These are phyloP conservation scores for Sialia sialis DNA, from an alignment of 2,113 vertebrate genomes.

Conservation along the genomic window DNA sequence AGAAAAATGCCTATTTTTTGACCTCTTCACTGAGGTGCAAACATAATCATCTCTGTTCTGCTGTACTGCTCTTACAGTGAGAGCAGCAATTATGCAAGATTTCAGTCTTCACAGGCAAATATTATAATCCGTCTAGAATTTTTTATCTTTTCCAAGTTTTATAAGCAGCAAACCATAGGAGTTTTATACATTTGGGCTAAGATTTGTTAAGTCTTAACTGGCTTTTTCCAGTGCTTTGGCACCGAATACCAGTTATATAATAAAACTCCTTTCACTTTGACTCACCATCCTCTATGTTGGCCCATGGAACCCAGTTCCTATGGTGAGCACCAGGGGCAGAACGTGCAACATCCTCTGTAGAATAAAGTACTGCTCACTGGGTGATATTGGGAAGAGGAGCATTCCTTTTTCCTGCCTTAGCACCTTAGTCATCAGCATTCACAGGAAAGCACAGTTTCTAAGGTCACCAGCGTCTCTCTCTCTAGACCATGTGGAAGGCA, in stretches of 20 bases:
- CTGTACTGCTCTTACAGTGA: neutral
- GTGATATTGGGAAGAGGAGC: neutral
- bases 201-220: neutral
- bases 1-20: neutral
- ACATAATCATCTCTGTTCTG: neutral
- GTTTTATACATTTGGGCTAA: neutral
- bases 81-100: slow-evolving; percentile 2
- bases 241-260: neutral
- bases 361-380: neutral
- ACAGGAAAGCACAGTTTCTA: neutral
- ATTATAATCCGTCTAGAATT: neutral
- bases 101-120: neutral
- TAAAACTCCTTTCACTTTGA: neutral
- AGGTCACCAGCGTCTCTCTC: neutral
- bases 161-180: neutral
- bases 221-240: neutral
- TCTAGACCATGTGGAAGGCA: neutral
- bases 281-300: neutral
- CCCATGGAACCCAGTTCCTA: neutral
- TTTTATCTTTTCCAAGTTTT: slow-evolving; percentile 33
- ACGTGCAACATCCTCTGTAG: neutral
- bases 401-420: slow-evolving; percentile 19
- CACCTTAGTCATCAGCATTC: neutral
- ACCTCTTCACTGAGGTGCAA: neutral
- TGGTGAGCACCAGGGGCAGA: neutral